A percentile compares a stretch with the other conserved stretches of the same genome.
Conservation (phyloP, 1,140 invertebrate genomes). For the Cherax quadricarinatus region DNA sequence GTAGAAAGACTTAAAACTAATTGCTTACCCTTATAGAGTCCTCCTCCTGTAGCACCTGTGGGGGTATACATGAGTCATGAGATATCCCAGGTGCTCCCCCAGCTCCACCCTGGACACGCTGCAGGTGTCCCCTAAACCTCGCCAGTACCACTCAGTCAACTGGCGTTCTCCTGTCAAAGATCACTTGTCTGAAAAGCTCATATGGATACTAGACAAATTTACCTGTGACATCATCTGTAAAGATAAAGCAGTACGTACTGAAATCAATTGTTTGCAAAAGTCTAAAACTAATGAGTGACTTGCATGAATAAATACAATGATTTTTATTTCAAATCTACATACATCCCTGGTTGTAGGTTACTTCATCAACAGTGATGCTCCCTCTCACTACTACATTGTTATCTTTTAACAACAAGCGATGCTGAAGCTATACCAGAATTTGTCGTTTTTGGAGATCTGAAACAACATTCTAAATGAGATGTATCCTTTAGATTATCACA, state of each 20-base stretch:
- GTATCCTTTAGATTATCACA: neutral
- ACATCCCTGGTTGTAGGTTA: constrained; percentile 83
- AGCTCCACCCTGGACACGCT: constrained; percentile 85
- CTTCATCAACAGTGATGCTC: constrained; percentile 82
- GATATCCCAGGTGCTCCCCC: constrained; percentile 91
- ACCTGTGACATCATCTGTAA: no score
- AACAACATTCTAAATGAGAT: constrained; percentile 52
- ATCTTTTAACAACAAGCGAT: constrained; percentile 84
- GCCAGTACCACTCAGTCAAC: constrained; percentile 79
- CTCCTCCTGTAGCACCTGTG: constrained; percentile 90
- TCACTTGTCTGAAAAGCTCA: neutral
- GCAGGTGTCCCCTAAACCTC: constrained; percentile 90
- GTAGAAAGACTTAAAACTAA: no score
- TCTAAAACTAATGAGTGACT: no score
- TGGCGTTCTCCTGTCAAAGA: constrained; percentile 35
- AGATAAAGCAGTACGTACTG: no score
- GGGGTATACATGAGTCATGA: constrained; percentile 91
- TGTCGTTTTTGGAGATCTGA: constrained; percentile 74
- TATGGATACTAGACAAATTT: no score
- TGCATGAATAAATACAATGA: no score
- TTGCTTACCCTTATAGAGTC: constrained; percentile 83
- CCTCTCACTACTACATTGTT: constrained; percentile 84
- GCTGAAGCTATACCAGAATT: constrained; percentile 82
- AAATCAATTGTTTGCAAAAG: no score
- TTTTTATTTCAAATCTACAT: constrained; percentile 68